Evolutionary conservation across 2,888 invertebrate species (phyloP), one percentile per base, ranked within the genome.

Genomic region (Catocala sponsa): DNA sequence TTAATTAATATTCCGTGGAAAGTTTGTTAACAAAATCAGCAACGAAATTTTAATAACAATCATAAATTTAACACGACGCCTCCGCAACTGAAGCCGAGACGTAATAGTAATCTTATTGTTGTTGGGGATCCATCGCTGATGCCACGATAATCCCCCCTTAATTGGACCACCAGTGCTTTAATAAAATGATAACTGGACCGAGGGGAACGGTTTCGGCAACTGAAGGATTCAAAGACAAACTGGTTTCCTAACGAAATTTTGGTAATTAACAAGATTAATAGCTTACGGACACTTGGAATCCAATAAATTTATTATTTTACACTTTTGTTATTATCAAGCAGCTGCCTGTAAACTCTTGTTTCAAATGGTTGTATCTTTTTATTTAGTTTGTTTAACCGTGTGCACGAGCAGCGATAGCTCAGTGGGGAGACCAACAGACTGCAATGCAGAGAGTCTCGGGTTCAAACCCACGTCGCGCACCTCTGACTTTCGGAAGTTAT

Each of bases 231-330:
- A 50, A 57, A 62, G 33, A 55, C 53, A 56, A 63, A 69, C 78
- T 72, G 69, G 53, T 74, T 81, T 38, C 6, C 35, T 7, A 79
- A 77, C 68, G 58, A 76, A 77, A 79, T 82, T 81, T 75, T 74
- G 64, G 54, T 80, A 84, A 85, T 86, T 84, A 86, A 75, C 66
- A 72, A 79, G 83, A 86, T 83, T 83, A 85, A 86, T 85, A 79
- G 69, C 70, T 74, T 70, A 73, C 68, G 66, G 60, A 62, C 32
- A 42, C 55, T 59, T 48, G 7, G 12, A 48, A 56, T 54, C 46
- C 51, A 32, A 49, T 43, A 50, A 25, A 49, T 33, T 61, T 58
- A 55, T 69, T 73, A 55, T 25, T 68, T 60, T 69, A 63, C 41
- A 49, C 38, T 55, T 60, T 64, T 64, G 59, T 73, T 35, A 10